phyloP scores from a whole-genome alignment of 1,140 invertebrate genomes.

The Sipha flava region DNA sequence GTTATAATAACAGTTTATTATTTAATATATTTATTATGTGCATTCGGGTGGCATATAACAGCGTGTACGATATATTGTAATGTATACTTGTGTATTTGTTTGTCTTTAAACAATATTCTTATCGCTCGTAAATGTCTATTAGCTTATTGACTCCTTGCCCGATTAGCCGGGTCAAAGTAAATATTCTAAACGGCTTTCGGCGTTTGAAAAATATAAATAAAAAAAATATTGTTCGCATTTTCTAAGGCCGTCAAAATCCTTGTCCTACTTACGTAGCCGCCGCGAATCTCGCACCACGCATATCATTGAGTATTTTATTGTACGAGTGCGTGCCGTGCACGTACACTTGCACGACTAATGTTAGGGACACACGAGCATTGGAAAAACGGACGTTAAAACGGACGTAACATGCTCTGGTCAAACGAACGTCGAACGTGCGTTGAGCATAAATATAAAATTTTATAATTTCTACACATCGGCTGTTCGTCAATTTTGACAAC shows the following conservation, averaged over 20 bases:
- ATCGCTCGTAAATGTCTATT: background rate
- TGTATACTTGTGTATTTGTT: no score
- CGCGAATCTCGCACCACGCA: no score
- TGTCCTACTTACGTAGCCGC: constrained; percentile 19
- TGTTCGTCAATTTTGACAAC: no score
- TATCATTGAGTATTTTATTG: no score
- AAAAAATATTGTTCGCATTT: background rate
- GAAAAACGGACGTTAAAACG: background rate
- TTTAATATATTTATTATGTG: background rate
- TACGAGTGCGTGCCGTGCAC: no score
- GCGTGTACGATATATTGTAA: no score
- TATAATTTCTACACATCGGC: no score
- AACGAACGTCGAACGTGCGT: no score
- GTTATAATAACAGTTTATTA: background rate
- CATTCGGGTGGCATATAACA: no score
- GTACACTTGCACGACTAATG: no score
- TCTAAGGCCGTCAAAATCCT: background rate
- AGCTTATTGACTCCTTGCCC: background rate
- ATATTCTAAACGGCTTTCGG: background rate
- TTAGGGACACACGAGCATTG: background rate
- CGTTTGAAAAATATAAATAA: background rate
- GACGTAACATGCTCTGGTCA: no score
- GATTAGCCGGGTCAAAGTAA: background rate
- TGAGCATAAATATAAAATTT: no score
- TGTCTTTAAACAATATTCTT: background rate